Base-by-base conservation (phyloP, 2,888 invertebrate species). In the Cotesia congregata region DNA sequence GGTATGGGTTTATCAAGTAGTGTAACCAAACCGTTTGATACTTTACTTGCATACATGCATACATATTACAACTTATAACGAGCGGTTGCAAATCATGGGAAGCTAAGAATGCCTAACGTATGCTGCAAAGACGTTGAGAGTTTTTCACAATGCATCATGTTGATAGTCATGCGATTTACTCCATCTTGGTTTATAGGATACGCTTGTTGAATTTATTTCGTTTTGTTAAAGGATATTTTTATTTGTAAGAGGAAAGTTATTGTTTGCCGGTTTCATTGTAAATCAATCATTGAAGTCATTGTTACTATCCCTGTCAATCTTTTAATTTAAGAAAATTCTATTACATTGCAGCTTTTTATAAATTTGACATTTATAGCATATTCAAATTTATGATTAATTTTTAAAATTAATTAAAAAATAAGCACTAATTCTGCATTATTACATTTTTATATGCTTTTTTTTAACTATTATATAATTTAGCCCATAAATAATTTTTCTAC, bases 11-110 rank as follows among this genome's bases (percentile, higher is more conserved):
- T 30, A 30, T 3, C 30, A 30, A 30, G 30, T 30, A 30, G 30
- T 30, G 30, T 30, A 30, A 3, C 30, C 30, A 30, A 30, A 30
- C 30, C 30, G 30, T 30, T 30, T 30, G 30, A 30, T 30, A 30
- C 30, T 30, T 30, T 30, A 30, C 30, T 30, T 30, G 30, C 30
- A 30, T 30, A 30, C 30, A 30, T 30, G 50, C 12, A 50, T 50
- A 12, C 12, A 50, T 50, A 50, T 50, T 50, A 50, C 12, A 50
- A 17, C 30, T 50, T 50, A 50, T 50, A 50, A 17, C 30, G 30
- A 65, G 65, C 30, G 7, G 65, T 12, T 12, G 65, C 65, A 65
- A 65, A 65, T 65, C 65, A 65, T 65, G 38, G 65, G 50, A 50
- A 50, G 50, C 12, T 50, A 50, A 12, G 12, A 50, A 50, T 50